Base-by-base conservation (phyloP, 2,888 invertebrate genomes). In the Caenorhabditis drosophilae region DNA sequence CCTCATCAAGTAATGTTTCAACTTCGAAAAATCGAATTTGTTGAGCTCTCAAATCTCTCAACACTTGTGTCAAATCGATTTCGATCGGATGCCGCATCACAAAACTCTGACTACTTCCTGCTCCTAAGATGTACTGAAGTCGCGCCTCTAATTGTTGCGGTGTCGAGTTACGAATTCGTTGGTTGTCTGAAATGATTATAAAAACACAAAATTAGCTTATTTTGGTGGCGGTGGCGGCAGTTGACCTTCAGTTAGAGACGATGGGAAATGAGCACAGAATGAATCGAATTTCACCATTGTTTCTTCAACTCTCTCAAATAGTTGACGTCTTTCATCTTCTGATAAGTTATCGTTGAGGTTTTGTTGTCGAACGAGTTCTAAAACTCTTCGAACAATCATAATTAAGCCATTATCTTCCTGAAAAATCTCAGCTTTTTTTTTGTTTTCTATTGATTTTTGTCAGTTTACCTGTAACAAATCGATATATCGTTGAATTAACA, bases 1-100 rank as follows among this genome's bases (percentile, higher is more conserved):
- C 3, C 23, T 59, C 55, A 18, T 64, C 64, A 11, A 64, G 11
- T 6, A 64, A 12, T 4, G 44, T 42, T 20, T 64, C 64, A 9
- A 64, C 34, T 9, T 22, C 42, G 3, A 34, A 9, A 12, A 64
- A 42, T 23, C 54, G 45, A 0, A 11, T n/a, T 18, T 41, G 47
- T 26, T 58, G 54, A 1, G 11, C 9, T 11, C 64, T 40, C 22
- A 58, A 52, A 1, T 47, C 23, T 0, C 64, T 47, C 0, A 48
- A 22, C 2, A 41, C 55, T 23, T 25, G 31, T 2, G 40, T 27
- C 16, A 55, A 18, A 42, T 64, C 64, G 4, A 18, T 44, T 34
- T 59, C 58, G 4, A 64, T 40, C 3, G 55, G 55, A 23, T 64
- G 64, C 42, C 42, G 22, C 23, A 42, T 23, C 3, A 42, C 42